Conservation (phyloP, 2,888 invertebrate species). For the Phalangium opilio region DNA sequence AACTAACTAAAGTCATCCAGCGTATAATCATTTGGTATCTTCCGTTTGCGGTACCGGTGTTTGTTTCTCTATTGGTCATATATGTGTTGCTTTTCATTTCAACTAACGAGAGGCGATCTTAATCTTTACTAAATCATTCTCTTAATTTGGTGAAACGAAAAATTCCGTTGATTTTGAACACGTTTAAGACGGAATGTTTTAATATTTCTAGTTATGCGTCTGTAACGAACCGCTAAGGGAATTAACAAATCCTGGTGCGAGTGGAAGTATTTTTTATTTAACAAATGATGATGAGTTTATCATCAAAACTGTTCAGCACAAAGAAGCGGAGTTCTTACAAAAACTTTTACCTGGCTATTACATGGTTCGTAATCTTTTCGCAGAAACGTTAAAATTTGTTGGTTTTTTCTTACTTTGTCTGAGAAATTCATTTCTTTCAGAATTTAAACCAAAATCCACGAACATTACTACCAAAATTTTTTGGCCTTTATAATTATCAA, state of each 20-base stretch:
- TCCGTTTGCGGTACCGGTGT: conserved; percentile 8
- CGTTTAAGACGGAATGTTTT: no score
- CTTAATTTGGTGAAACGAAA: no score
- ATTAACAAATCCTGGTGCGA: conserved; percentile 95
- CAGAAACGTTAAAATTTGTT: no score
- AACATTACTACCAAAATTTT: conserved; percentile 96
- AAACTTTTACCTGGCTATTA: conserved; percentile 94
- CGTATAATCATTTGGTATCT: conserved; percentile 1
- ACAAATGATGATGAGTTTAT: conserved; percentile 99
- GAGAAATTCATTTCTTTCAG: conserved; percentile 26
- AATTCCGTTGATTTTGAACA: no score
- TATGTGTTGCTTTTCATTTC: no score
- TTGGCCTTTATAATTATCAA: conserved; percentile 91
- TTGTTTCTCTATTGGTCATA: no score
- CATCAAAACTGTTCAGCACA: conserved; percentile 98
- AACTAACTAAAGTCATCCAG: no score
- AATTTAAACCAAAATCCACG: conserved; percentile 92
- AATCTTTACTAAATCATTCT: no score
- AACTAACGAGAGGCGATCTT: no score
- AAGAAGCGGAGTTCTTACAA: conserved; percentile 97
- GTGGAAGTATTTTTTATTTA: conserved; percentile 97
- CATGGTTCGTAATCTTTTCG: conserved; percentile 42
- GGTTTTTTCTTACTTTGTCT: no score
- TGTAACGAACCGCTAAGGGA: conserved; percentile 88
- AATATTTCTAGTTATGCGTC: conserved; percentile 97